These are phyloP conservation scores for Tympanoctomys barrerae DNA, from an alignment of 2,797 vertebrate genomes.

Conservation along the genomic window DNA sequence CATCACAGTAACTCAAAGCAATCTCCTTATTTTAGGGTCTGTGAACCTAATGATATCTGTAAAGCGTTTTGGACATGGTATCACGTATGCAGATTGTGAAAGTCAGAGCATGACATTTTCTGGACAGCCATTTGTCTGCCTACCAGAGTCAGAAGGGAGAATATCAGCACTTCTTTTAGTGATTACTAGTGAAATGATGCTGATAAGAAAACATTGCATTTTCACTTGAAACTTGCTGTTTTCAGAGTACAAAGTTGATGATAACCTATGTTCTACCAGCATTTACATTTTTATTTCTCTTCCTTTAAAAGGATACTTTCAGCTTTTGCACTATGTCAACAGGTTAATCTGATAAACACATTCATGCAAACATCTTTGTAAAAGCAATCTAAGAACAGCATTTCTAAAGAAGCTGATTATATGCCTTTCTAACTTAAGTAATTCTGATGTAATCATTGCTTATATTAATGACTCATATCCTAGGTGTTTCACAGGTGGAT, in stretches of 20 bases:
- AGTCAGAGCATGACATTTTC: neutral
- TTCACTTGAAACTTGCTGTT: neutral
- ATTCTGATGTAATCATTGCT: neutral
- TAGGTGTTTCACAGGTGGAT: neutral
- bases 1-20: neutral
- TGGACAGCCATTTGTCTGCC: neutral
- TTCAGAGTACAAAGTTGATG: neutral
- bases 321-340: neutral
- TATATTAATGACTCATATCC: neutral
- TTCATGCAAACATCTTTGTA: neutral
- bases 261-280: neutral
- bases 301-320: neutral
- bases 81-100: neutral
- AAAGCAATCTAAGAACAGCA: neutral
- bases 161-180: neutral
- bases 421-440: neutral
- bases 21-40: neutral
- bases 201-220: neutral
- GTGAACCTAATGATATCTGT: neutral
- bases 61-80: neutral
- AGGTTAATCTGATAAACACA: neutral
- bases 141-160: neutral
- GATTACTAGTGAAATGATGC: neutral
- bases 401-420: constrained; percentile 2
- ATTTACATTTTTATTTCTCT: constrained; percentile 32